Conservation (phyloP, 2,113 vertebrate genomes). For the Prunella himalayana region DNA sequence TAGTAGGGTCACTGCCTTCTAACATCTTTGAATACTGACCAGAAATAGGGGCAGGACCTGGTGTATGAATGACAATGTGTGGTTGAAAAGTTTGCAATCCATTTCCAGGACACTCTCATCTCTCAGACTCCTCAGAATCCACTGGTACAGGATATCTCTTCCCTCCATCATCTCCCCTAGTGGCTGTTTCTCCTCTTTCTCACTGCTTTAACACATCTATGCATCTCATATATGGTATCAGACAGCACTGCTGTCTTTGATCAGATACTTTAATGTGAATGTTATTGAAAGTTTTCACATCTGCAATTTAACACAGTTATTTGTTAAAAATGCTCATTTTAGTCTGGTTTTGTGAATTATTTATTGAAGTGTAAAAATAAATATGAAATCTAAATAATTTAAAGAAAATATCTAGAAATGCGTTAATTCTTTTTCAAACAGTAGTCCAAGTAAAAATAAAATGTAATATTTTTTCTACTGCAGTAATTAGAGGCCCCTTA, state of each 20-base stretch:
- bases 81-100: not conserved
- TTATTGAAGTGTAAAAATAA: not conserved
- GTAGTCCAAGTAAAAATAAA: not conserved
- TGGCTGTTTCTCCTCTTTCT: not conserved
- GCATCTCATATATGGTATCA: not conserved
- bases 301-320: not conserved
- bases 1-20: not conserved
- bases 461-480: not conserved
- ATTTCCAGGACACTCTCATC: not conserved
- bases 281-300: not conserved
- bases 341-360: not conserved
- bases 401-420: not conserved
- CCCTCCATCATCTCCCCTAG: not conserved
- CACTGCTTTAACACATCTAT: not conserved
- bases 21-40: not conserved
- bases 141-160: not conserved
- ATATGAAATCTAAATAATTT: not conserved
- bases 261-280: not conserved
- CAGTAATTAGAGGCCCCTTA: not conserved
- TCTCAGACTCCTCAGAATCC: not conserved
- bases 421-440: not conserved
- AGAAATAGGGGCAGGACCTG: not conserved
- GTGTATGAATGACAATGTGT: accelerated
- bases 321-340: not conserved
- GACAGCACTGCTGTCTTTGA: not conserved